Evolutionary conservation across 2,797 vertebrate species (phyloP).

Genomic region (Furcifer pardalis): DNA sequence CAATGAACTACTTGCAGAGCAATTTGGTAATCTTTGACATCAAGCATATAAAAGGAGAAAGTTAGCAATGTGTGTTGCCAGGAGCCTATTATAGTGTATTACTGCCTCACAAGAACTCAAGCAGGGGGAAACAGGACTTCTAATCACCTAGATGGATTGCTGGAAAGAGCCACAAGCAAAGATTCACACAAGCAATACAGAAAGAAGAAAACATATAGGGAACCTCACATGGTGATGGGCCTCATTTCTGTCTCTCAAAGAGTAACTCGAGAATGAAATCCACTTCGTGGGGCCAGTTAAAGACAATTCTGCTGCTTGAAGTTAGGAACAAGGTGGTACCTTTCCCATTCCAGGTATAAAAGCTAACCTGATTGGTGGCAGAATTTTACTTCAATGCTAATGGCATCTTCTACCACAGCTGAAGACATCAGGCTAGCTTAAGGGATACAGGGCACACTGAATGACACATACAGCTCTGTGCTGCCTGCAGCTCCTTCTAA

Average conservation of each 20-base stretch:
- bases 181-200: not conserved
- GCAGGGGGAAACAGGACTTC: not conserved
- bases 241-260: not conserved
- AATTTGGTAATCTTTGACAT: constrained; percentile 22
- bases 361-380: not conserved
- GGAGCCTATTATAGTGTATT: not conserved
- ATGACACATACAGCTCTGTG: not conserved
- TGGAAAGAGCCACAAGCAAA: not conserved
- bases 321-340: not conserved
- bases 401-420: not conserved
- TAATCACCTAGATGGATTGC: not conserved
- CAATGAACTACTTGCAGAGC: constrained; percentile 17
- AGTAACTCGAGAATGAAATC: not conserved
- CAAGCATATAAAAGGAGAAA: constrained; percentile 1
- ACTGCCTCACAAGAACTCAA: not conserved
- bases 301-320: not conserved
- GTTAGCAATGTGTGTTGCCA: not conserved
- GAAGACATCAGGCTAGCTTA: not conserved
- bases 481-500: not conserved
- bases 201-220: not conserved
- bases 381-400: not conserved
- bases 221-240: not conserved
- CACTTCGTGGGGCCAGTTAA: not conserved
- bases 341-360: not conserved
- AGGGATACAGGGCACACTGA: not conserved